A percentile compares a stretch with the other conserved stretches of the same genome.
Evolutionary conservation across 2,113 vertebrate genomes (phyloP).

Genomic region (Phaethornis superciliosus): DNA sequence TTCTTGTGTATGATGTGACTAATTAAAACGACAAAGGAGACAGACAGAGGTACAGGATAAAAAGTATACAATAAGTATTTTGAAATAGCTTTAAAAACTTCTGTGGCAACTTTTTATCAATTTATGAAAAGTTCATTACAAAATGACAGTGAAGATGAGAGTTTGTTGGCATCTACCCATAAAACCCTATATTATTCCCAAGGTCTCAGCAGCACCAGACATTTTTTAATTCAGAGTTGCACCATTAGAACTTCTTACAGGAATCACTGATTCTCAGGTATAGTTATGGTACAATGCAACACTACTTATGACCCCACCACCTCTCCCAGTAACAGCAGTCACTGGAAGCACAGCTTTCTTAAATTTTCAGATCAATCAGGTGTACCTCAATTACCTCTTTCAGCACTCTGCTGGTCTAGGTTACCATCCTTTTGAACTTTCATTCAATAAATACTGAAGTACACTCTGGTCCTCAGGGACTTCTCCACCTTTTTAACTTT

Average conservation of each 20-base stretch:
- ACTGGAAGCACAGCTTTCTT: not conserved
- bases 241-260: not conserved
- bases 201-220: not conserved
- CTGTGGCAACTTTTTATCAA: not conserved
- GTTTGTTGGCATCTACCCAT: not conserved
- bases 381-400: not conserved
- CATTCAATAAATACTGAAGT: not conserved
- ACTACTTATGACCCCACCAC: not conserved
- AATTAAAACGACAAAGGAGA: not conserved
- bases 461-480: not conserved
- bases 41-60: not conserved
- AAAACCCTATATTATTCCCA: not conserved
- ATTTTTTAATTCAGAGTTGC: not conserved
- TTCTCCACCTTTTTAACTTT: not conserved
- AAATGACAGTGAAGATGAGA: not conserved
- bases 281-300: not conserved
- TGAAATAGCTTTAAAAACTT: not conserved
- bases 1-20: not conserved
- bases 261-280: not conserved
- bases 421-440: not conserved
- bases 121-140: not conserved
- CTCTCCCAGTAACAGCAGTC: not conserved
- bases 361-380: not conserved
- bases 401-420: not conserved
- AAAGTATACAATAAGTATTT: not conserved